These are phyloP conservation scores for Mesoligia furuncula DNA, from an alignment of 2,888 invertebrate species.

Conservation along the genomic window DNA sequence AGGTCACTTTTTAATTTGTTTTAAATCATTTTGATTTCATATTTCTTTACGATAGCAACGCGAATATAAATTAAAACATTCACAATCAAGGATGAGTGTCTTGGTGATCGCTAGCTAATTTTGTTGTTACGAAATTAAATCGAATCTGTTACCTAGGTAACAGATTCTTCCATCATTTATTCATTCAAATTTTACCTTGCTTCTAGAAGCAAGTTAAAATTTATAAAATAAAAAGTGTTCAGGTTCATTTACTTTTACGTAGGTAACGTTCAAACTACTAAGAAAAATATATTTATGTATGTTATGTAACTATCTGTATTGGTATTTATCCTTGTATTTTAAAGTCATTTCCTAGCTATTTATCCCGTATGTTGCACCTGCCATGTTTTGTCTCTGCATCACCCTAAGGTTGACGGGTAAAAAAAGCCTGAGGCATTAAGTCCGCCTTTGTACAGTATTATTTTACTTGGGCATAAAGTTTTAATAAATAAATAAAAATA, in stretches of 20 bases:
- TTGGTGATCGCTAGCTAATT: slow-evolving; percentile 28
- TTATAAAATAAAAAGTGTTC: background rate
- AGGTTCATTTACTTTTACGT: background rate
- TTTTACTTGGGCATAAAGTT: too few relatives aligned
- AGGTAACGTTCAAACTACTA: background rate
- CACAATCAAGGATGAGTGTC: slow-evolving; percentile 19
- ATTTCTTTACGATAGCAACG: slow-evolving; percentile 2
- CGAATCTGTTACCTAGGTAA: background rate
- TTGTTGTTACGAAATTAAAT: slow-evolving; percentile 8
- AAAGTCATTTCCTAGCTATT: too few relatives aligned
- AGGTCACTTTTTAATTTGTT: slow-evolving; percentile 33
- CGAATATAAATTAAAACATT: slow-evolving; percentile 36
- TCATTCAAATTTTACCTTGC: too few relatives aligned
- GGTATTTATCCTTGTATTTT: too few relatives aligned
- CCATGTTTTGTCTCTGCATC: too few relatives aligned
- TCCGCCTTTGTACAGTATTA: too few relatives aligned
- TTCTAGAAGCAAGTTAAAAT: background rate
- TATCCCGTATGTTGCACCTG: too few relatives aligned
- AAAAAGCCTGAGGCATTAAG: too few relatives aligned
- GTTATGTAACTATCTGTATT: too few relatives aligned
- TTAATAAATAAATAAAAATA: too few relatives aligned
- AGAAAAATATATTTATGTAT: background rate
- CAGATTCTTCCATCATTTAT: too few relatives aligned
- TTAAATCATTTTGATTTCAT: slow-evolving; percentile 14
- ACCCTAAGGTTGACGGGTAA: too few relatives aligned